phyloP scores from a whole-genome alignment of 2,888 invertebrate genomes.

The Pyrgus malvae region DNA sequence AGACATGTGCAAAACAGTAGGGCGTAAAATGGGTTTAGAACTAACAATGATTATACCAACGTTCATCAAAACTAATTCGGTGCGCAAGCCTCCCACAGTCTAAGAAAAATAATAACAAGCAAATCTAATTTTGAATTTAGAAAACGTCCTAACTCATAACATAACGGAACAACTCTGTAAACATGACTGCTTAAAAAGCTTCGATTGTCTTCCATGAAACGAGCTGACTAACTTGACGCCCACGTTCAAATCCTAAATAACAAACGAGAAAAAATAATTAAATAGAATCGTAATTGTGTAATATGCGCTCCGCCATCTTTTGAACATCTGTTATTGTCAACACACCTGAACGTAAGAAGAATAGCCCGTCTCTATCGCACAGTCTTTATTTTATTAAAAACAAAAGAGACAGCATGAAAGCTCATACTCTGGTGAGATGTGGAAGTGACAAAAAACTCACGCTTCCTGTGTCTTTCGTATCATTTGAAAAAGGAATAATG shows the following conservation, averaged over 20 bases:
- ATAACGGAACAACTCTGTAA: slow-evolving; percentile 53
- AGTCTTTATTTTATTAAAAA: slow-evolving; percentile 22
- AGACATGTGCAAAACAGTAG: too few species aligned
- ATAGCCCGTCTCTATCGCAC: slow-evolving; percentile 47
- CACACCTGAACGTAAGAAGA: slow-evolving; percentile 69
- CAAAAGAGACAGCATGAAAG: slow-evolving; percentile 46
- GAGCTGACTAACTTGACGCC: slow-evolving; percentile 49
- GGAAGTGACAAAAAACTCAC: slow-evolving; percentile 80
- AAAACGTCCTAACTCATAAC: slow-evolving; percentile 42
- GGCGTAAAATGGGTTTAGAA: too few species aligned
- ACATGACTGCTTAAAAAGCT: slow-evolving; percentile 56
- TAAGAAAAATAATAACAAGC: slow-evolving; percentile 41
- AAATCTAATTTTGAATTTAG: slow-evolving; percentile 55
- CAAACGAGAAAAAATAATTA: slow-evolving; percentile 75
- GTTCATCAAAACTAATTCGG: background rate
- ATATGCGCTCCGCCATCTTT: slow-evolving; percentile 67
- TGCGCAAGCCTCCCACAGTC: slow-evolving; percentile 1
- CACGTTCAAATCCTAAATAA: slow-evolving; percentile 61
- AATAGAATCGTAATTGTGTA: slow-evolving; percentile 80
- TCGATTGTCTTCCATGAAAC: slow-evolving; percentile 59
- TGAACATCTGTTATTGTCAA: slow-evolving; percentile 80
- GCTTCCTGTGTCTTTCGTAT: slow-evolving; percentile 82
- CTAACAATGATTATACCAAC: too few species aligned
- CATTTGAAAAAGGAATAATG: slow-evolving; percentile 79
- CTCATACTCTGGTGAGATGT: slow-evolving; percentile 60